Conservation (phyloP, 2,888 invertebrate species). For the Cataglyphis rosenhaueri region DNA sequence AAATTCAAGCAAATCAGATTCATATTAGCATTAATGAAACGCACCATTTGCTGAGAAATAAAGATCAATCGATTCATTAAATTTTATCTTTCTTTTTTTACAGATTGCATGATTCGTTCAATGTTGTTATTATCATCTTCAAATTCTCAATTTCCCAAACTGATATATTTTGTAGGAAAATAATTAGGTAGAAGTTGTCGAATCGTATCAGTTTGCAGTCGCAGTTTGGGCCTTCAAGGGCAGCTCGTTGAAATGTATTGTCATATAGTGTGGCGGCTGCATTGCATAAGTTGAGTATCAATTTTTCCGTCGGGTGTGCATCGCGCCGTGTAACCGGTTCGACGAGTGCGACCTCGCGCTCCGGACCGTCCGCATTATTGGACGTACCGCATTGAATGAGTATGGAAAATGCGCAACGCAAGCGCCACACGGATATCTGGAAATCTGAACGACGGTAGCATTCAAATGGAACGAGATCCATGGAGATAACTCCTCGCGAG, state of each 20-base stretch:
- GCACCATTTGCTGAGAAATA: neutral
- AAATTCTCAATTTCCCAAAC: neutral
- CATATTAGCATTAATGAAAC: neutral
- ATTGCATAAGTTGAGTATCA: constrained; percentile 43
- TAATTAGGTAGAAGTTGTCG: neutral
- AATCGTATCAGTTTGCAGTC: neutral
- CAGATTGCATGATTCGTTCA: neutral
- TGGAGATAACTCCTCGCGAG: constrained; percentile 8
- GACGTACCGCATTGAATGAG: constrained; percentile 21
- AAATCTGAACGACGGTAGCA: constrained; percentile 10
- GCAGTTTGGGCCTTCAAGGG: neutral
- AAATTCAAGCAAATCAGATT: neutral
- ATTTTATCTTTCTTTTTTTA: too few species aligned
- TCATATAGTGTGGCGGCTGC: neutral
- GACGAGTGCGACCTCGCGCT: constrained; percentile 17
- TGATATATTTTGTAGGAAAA: neutral
- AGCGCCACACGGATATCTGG: constrained; percentile 10
- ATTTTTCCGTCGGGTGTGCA: constrained; percentile 9
- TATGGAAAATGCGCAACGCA: constrained; percentile 14
- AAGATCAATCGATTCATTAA: neutral
- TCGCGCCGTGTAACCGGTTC: constrained; percentile 24
- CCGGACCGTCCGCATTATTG: constrained; percentile 21
- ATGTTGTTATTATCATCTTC: neutral
- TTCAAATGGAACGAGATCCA: constrained; percentile 3
- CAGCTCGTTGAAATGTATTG: neutral